These are phyloP conservation scores for Holacanthus passer DNA, from an alignment of 2,113 vertebrate genomes.

Conservation along the genomic window DNA sequence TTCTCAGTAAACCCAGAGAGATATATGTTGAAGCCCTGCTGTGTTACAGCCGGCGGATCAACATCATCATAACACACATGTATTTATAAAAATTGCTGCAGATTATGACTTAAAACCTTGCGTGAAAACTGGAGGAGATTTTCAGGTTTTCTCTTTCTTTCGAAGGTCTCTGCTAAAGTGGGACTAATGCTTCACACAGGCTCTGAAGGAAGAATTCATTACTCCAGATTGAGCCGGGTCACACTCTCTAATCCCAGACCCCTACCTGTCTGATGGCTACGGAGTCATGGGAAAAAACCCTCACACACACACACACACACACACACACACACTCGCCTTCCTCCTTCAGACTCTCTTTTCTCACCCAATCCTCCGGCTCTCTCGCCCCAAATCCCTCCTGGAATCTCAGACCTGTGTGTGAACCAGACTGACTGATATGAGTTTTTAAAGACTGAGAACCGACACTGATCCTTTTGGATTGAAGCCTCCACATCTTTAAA, in stretches of 20 bases:
- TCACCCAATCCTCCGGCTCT: slow-evolving; percentile 56
- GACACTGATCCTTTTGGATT: slow-evolving; percentile 25
- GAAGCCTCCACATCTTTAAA: slow-evolving; percentile 3
- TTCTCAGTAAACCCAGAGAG: neutral
- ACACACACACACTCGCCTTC: slow-evolving; percentile 35
- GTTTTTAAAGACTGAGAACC: slow-evolving; percentile 38
- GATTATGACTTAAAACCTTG: neutral
- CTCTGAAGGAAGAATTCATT: slow-evolving; percentile 29
- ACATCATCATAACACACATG: neutral
- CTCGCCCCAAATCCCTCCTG: slow-evolving; percentile 74
- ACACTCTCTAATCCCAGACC: slow-evolving; percentile 56
- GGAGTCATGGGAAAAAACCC: slow-evolving; percentile 56
- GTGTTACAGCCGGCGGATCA: neutral
- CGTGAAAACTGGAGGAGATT: neutral
- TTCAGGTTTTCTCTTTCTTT: slow-evolving; percentile 10
- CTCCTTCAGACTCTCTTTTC: slow-evolving; percentile 29
- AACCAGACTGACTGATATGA: slow-evolving; percentile 58
- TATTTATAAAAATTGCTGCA: neutral
- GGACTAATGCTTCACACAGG: slow-evolving; percentile 20
- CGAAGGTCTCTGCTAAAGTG: slow-evolving; percentile 22
- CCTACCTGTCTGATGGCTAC: slow-evolving; percentile 55
- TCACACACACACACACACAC: slow-evolving; percentile 17
- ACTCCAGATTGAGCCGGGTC: slow-evolving; percentile 46
- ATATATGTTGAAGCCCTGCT: neutral
- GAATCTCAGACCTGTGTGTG: slow-evolving; percentile 79